Conservation (phyloP, 2,888 invertebrate species). For the Linnaemya vulpina region DNA sequence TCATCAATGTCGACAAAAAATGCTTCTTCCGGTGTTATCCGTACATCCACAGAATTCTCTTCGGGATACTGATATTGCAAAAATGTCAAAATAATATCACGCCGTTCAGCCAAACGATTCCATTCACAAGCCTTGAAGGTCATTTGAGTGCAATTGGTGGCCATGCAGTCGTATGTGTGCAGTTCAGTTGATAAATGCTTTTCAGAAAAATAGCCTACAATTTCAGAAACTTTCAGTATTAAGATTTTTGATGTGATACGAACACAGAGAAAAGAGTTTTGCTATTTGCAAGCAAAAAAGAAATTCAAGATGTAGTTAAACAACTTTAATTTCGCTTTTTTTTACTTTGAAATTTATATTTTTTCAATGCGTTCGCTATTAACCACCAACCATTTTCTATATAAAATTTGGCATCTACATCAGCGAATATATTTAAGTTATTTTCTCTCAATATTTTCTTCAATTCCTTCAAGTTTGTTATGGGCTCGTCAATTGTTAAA, state of each 20-base stretch:
- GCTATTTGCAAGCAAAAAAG: neutral
- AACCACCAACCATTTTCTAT: conserved; percentile 76
- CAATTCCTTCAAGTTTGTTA: conserved; percentile 75
- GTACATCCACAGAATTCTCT: conserved; percentile 74
- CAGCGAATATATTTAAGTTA: conserved; percentile 80
- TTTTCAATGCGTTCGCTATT: neutral
- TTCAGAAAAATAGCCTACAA: conserved; percentile 76
- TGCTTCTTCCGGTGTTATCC: conserved; percentile 78
- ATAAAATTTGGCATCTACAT: conserved; percentile 79
- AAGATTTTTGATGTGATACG: neutral
- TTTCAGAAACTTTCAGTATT: neutral
- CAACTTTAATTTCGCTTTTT: neutral
- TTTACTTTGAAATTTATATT: neutral
- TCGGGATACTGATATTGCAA: conserved; percentile 74
- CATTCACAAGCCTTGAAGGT: conserved; percentile 78
- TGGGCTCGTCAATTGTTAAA: conserved; percentile 76
- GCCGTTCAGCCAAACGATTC: conserved; percentile 79
- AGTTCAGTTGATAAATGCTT: conserved; percentile 79
- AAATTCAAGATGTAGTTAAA: neutral
- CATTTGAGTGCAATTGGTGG: conserved; percentile 76
- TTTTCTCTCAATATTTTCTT: conserved; percentile 77
- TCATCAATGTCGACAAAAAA: conserved; percentile 79
- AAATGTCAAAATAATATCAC: conserved; percentile 77
- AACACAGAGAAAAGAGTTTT: neutral
- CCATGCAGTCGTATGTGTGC: conserved; percentile 79